phyloP scores from a whole-genome alignment of 1,140 invertebrate genomes.

The Papilio xuthus region DNA sequence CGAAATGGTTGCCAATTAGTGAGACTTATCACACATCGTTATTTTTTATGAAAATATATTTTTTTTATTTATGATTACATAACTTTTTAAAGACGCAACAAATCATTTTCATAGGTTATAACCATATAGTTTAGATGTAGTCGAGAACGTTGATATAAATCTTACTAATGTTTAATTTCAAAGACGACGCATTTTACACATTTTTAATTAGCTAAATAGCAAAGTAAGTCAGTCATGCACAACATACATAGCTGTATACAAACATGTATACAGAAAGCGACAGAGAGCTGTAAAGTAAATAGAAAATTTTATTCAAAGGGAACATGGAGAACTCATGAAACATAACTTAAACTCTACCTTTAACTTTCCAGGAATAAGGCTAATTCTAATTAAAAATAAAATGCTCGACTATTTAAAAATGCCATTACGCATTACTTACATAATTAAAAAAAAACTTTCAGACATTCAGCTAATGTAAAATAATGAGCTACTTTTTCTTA shows the following conservation, averaged over 20 bases:
- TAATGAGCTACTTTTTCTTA: background rate
- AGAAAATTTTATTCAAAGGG: background rate
- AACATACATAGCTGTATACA: background rate
- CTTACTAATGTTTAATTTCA: too few relatives aligned
- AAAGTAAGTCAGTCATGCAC: background rate
- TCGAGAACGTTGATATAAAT: too few relatives aligned
- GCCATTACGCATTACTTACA: background rate
- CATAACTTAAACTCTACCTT: background rate
- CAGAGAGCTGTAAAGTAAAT: background rate
- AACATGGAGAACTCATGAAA: background rate
- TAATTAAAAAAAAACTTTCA: background rate
- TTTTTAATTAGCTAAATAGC: background rate
- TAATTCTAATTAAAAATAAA: background rate
- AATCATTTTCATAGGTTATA: too few relatives aligned
- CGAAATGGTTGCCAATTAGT: background rate
- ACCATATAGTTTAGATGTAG: too few relatives aligned
- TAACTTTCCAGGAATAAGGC: background rate
- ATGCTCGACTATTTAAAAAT: background rate
- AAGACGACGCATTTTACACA: too few relatives aligned
- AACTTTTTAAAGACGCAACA: too few relatives aligned
- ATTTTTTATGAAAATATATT: too few relatives aligned
- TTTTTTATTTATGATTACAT: too few relatives aligned
- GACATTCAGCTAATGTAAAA: background rate
- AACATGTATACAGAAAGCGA: background rate
- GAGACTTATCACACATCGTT: background rate